A percentile compares a stretch with the other conserved stretches of the same genome.
phyloP scores from a whole-genome alignment of 2,113 vertebrate genomes.

The Syngnathus scovelli region DNA sequence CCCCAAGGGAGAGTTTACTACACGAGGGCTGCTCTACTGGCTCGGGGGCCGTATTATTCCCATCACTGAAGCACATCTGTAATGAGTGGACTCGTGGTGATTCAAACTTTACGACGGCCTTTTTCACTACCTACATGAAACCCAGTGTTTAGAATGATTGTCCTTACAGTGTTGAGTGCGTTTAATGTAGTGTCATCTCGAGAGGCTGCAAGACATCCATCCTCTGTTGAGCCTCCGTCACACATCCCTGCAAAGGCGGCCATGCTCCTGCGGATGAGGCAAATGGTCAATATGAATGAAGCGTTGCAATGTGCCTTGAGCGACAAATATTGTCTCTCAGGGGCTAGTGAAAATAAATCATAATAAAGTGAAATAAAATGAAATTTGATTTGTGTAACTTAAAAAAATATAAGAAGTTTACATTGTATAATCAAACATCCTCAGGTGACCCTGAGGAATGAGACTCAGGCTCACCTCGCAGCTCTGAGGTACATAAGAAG shows the following conservation, averaged over 20 bases:
- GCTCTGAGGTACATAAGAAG: conserved; percentile 98
- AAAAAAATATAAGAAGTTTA: background rate
- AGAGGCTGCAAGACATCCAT: conserved; percentile 93
- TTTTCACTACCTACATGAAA: background rate
- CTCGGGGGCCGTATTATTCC: conserved; percentile 19
- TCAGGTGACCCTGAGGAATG: background rate
- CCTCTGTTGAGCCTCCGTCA: conserved; percentile 96
- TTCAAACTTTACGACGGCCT: background rate
- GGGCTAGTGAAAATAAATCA: too few species aligned
- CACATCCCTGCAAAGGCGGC: conserved; percentile 99
- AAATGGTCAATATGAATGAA: conserved; percentile 4
- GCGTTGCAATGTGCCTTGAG: background rate
- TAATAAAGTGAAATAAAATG: too few species aligned
- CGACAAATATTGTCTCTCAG: background rate
- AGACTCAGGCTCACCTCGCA: conserved; percentile 78
- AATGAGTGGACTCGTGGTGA: background rate
- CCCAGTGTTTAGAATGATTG: conserved; percentile 11
- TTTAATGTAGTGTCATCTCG: conserved; percentile 97
- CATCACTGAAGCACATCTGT: conserved; percentile 9
- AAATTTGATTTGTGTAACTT: background rate
- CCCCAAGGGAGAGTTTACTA: conserved; percentile 32
- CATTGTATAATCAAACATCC: background rate
- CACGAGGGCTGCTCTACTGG: conserved; percentile 15
- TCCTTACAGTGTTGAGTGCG: conserved; percentile 93
- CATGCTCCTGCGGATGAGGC: conserved; percentile 84